Evolutionary conservation across 2,888 invertebrate species (phyloP).

Genomic region (Chrysolina haemoptera): DNA sequence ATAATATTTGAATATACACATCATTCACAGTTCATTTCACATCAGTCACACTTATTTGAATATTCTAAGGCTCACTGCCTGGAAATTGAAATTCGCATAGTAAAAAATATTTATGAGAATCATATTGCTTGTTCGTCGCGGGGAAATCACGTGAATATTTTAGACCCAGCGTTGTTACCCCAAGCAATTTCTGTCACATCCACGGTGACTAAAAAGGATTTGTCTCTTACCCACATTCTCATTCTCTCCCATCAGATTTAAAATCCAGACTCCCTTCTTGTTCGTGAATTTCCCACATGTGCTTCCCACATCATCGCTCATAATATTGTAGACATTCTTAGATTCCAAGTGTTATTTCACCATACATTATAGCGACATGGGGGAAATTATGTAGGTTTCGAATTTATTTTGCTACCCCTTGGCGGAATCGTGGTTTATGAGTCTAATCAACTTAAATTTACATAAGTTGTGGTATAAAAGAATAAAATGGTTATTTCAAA

Average conservation of each 20-base stretch:
- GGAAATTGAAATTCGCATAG: background rate
- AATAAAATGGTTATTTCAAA: slow-evolving; percentile 9
- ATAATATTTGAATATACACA: background rate
- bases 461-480: slow-evolving; percentile 10
- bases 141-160: background rate
- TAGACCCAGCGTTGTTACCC: background rate
- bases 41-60: background rate
- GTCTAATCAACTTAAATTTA: slow-evolving; percentile 37
- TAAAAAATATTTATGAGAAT: background rate
- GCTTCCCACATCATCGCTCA: slow-evolving; percentile 36
- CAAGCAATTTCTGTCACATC: slow-evolving; percentile 4
- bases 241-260: slow-evolving; percentile 28
- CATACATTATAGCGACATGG: slow-evolving; percentile 31
- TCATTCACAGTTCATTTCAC: background rate
- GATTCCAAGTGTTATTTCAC: slow-evolving; percentile 32
- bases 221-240: slow-evolving; percentile 22
- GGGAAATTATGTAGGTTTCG: slow-evolving; percentile 28
- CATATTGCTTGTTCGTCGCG: background rate
- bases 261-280: slow-evolving; percentile 24
- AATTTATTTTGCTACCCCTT: slow-evolving; percentile 32
- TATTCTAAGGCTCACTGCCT: background rate
- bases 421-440: slow-evolving; percentile 32
- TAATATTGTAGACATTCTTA: slow-evolving; percentile 37
- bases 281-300: slow-evolving; percentile 37
- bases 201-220: slow-evolving; percentile 12